Conservation (phyloP, 2,888 invertebrate genomes). For the Caenorhabditis parvicauda region DNA sequence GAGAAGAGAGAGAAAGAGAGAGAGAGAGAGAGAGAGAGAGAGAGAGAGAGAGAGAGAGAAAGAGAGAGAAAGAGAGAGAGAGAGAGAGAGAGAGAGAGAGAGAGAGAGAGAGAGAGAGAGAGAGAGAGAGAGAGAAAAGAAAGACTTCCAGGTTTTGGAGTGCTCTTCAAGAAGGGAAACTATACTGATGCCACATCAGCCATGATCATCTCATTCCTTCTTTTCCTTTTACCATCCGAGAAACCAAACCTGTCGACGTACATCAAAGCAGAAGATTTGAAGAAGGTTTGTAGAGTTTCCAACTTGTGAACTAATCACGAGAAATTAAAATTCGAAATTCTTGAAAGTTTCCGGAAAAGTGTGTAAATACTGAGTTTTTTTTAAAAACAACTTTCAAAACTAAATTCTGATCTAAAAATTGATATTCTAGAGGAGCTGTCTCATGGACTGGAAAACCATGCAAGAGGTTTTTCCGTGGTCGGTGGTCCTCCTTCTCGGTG, state of each 20-base stretch:
- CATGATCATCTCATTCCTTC: constrained; percentile 77
- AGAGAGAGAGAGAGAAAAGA: not conserved
- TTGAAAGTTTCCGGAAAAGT: not conserved
- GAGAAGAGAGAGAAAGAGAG: too few relatives aligned
- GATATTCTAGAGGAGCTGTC: constrained; percentile 65
- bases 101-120: constrained; percentile 6
- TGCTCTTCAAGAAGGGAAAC: constrained; percentile 35
- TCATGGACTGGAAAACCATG: constrained; percentile 60
- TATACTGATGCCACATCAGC: constrained; percentile 69
- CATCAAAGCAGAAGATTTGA: constrained; percentile 35
- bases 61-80: not conserved
- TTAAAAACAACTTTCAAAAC: not conserved
- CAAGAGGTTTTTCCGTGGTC: constrained; percentile 57
- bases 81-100: constrained; percentile 1
- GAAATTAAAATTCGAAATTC: not conserved
- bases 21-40: too few relatives aligned
- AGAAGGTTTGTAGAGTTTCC: constrained; percentile 14
- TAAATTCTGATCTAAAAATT: not conserved
- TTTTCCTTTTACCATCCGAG: constrained; percentile 81
- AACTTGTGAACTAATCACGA: not conserved
- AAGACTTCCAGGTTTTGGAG: constrained; percentile 29
- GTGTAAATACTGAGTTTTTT: not conserved
- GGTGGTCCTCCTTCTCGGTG: constrained; percentile 56
- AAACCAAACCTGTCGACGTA: constrained; percentile 64
- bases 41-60: too few relatives aligned